Evolutionary conservation across 2,113 vertebrate genomes (phyloP).

Genomic region (Semicossyphus pulcher): DNA sequence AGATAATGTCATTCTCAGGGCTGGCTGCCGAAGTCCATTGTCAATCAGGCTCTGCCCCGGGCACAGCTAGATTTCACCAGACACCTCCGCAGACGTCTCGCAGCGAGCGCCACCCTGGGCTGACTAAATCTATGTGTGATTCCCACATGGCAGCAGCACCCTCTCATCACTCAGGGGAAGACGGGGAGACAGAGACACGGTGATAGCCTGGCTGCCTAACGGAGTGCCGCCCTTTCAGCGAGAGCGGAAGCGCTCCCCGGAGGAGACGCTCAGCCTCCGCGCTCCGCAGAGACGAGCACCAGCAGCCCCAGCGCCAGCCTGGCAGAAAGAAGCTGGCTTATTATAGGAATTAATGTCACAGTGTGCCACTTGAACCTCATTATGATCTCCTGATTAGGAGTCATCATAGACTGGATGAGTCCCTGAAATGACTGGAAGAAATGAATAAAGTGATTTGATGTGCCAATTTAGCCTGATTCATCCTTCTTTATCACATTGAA

Average conservation of each 20-base stretch:
- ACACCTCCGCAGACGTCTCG: constrained; percentile 79
- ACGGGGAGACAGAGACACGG: background rate
- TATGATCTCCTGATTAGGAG: constrained; percentile 26
- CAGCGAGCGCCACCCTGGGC: constrained; percentile 18
- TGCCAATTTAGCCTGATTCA: background rate
- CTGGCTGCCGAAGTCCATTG: constrained; percentile 84
- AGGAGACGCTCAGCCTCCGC: background rate
- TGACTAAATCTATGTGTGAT: constrained; percentile 28
- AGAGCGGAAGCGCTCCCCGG: background rate
- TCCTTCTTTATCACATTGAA: background rate
- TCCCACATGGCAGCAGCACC: background rate
- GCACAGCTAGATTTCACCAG: constrained; percentile 84
- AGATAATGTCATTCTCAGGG: constrained; percentile 72
- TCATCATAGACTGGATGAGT: background rate
- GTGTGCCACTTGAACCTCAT: constrained; percentile 61
- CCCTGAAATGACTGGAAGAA: constrained; percentile 12
- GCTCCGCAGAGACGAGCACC: background rate
- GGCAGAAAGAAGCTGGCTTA: constrained; percentile 12
- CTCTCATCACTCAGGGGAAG: constrained; percentile 13
- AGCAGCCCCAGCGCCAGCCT: constrained; percentile 5
- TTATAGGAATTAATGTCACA: constrained; percentile 67
- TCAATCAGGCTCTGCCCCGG: constrained; percentile 80
- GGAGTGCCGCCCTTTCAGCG: background rate
- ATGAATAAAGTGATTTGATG: constrained; percentile 52
- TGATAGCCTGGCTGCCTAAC: background rate